phyloP scores from a whole-genome alignment of 2,113 vertebrate species.

The Pampusana beccarii region DNA sequence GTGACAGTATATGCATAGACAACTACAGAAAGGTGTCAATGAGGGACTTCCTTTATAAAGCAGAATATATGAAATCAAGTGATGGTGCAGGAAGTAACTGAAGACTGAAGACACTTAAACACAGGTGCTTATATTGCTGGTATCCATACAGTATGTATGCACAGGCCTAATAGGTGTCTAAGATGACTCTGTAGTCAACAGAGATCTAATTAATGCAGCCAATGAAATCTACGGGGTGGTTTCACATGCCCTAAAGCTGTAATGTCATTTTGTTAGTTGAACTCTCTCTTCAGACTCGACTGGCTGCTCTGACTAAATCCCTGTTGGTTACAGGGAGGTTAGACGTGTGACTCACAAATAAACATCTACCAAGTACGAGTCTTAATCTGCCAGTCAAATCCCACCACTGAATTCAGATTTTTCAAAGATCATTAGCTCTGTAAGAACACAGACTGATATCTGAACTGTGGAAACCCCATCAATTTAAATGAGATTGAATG shows the following conservation, averaged over 20 bases:
- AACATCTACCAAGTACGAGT: background rate
- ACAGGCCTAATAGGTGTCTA: background rate
- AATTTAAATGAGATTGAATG: background rate
- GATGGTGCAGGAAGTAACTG: background rate
- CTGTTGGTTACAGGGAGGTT: background rate
- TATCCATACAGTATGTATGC: background rate
- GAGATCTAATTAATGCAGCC: background rate
- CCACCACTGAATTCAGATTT: background rate
- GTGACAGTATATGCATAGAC: background rate
- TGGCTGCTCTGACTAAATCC: background rate
- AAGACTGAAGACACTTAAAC: background rate
- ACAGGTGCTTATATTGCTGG: background rate
- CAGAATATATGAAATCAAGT: background rate
- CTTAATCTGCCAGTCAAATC: background rate
- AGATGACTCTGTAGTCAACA: background rate
- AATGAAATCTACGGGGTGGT: background rate
- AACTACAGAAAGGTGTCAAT: background rate
- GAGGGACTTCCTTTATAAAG: background rate
- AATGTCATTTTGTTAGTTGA: background rate
- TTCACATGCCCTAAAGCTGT: background rate
- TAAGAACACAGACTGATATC: background rate
- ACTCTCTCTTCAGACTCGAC: background rate
- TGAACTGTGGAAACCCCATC: background rate
- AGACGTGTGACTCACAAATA: background rate
- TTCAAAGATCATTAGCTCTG: background rate